phyloP scores from a whole-genome alignment of 2,113 vertebrate species.

The Acanthisitta chloris region DNA sequence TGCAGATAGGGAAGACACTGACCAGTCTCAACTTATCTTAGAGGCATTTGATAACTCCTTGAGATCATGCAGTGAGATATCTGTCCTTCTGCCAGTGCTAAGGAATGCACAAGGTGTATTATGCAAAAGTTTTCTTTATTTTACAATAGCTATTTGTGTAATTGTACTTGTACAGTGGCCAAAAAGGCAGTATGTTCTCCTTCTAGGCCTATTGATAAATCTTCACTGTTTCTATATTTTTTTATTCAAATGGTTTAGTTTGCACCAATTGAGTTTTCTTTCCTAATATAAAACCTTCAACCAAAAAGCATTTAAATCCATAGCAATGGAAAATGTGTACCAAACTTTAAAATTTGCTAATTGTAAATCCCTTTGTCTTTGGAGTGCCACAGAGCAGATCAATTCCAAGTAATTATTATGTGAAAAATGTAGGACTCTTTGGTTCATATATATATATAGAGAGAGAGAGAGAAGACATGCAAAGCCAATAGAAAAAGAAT shows the following conservation, averaged over 20 bases:
- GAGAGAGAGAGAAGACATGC: background rate
- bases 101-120: background rate
- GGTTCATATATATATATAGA: conserved; percentile 11
- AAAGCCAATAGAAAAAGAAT: conserved; percentile 7
- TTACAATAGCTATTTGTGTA: background rate
- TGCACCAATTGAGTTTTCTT: conserved; percentile 27
- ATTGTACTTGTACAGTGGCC: background rate
- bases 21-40: background rate
- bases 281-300: conserved; percentile 46
- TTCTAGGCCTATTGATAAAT: background rate
- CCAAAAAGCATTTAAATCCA: conserved; percentile 12
- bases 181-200: background rate
- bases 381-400: conserved; percentile 1
- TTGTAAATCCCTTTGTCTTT: conserved; percentile 43
- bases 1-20: background rate
- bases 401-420: conserved; percentile 54
- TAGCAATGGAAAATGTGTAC: conserved; percentile 38
- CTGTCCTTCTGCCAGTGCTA: background rate
- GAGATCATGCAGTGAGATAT: background rate
- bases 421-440: background rate
- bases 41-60: background rate
- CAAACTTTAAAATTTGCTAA: conserved; percentile 31
- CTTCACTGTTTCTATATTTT: background rate
- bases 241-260: conserved; percentile 20
- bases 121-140: background rate